phyloP scores from a whole-genome alignment of 1,140 invertebrate genomes.

The Helicoverpa zea region DNA sequence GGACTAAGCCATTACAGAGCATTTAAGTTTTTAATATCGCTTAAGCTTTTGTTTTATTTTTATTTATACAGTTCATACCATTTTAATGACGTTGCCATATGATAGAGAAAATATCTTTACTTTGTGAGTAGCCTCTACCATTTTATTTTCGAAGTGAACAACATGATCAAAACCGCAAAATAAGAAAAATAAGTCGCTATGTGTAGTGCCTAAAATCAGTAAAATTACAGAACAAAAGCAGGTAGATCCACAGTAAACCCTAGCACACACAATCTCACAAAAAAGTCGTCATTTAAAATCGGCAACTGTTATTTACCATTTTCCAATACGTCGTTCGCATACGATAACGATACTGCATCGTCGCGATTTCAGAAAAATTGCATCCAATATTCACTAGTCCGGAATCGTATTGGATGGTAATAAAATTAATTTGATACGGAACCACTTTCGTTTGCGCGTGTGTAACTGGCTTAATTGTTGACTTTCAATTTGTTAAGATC shows the following conservation, averaged over 20 bases:
- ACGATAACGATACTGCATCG: constrained; percentile 28
- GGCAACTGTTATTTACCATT: constrained; percentile 29
- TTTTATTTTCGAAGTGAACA: no score
- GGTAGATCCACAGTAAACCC: not conserved
- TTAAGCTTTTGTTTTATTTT: no score
- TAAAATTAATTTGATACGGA: constrained; percentile 35
- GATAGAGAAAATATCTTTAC: no score
- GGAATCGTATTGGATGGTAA: constrained; percentile 20
- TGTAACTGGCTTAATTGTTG: constrained; percentile 22
- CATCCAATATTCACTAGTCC: constrained; percentile 10
- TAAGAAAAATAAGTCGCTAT: no score
- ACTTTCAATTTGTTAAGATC: constrained; percentile 20
- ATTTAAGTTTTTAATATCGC: no score
- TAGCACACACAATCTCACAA: not conserved
- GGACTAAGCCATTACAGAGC: no score
- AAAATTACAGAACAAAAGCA: no score
- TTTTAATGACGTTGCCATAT: no score
- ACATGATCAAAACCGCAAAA: no score
- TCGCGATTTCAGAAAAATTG: constrained; percentile 32
- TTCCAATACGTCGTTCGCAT: constrained; percentile 17
- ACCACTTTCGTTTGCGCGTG: constrained; percentile 7
- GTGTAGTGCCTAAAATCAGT: no score
- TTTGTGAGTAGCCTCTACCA: no score
- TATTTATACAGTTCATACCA: no score
- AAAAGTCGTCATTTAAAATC: constrained; percentile 25